A percentile compares a stretch with the other conserved stretches of the same genome.
Conservation (phyloP, 2,888 invertebrate species). For the Xanthorhoe spadicearia region DNA sequence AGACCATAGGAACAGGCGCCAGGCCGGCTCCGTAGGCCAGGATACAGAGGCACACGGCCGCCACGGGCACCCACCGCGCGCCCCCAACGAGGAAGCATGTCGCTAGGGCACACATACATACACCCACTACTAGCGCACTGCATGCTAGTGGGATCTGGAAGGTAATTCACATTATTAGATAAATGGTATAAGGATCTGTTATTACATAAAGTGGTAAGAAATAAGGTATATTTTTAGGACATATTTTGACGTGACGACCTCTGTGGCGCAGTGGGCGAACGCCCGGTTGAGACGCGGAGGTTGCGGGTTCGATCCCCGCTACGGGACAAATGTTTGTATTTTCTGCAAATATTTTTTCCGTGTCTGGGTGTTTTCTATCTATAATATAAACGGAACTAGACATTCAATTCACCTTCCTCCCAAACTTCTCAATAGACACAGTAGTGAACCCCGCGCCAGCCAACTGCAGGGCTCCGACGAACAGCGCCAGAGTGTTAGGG, state of each 20-base stretch:
- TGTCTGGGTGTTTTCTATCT: too few species aligned
- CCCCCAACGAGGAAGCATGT: slow-evolving; percentile 60
- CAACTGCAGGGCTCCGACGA: slow-evolving; percentile 65
- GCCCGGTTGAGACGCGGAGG: too few species aligned
- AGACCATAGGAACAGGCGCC: slow-evolving; percentile 69
- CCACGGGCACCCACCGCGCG: slow-evolving; percentile 60
- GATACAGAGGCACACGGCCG: slow-evolving; percentile 63
- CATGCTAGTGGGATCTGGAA: slow-evolving; percentile 63
- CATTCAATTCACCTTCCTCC: slow-evolving; percentile 67
- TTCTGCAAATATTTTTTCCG: too few species aligned
- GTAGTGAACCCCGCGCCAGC: slow-evolving; percentile 70
- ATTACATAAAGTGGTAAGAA: too few species aligned
- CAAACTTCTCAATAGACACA: slow-evolving; percentile 68
- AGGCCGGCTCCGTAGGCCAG: slow-evolving; percentile 68
- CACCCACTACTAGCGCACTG: slow-evolving; percentile 62
- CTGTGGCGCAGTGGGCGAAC: too few species aligned
- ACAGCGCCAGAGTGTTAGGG: slow-evolving; percentile 64
- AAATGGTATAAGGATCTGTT: too few species aligned
- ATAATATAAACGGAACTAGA: too few species aligned
- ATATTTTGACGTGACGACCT: too few species aligned
- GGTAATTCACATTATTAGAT: too few species aligned
- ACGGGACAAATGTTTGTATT: too few species aligned
- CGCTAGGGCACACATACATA: slow-evolving; percentile 66
- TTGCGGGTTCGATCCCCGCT: too few species aligned
- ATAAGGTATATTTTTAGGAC: too few species aligned